These are phyloP conservation scores for Netelia virgata DNA, from an alignment of 2,888 invertebrate species.

Conservation along the genomic window DNA sequence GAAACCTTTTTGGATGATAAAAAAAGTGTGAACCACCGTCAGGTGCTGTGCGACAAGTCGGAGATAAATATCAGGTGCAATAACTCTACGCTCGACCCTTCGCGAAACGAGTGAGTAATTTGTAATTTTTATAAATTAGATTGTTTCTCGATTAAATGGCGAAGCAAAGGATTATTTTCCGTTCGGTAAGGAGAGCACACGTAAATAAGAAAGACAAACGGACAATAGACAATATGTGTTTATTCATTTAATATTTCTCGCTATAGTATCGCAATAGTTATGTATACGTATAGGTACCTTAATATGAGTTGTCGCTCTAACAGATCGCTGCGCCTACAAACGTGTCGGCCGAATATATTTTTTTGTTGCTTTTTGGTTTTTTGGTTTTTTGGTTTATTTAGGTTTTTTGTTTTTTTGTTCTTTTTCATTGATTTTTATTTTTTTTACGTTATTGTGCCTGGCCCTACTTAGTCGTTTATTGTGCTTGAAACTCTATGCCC, in stretches of 20 bases:
- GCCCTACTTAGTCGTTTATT: conserved; percentile 84
- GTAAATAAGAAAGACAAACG: conserved; percentile 71
- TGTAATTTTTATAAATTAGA: too few species aligned
- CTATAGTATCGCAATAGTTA: conserved; percentile 75
- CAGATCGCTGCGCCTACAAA: conserved; percentile 83
- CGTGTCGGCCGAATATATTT: conserved; percentile 82
- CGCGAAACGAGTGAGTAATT: too few species aligned
- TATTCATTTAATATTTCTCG: conserved; percentile 83
- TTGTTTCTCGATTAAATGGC: too few species aligned
- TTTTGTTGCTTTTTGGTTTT: background rate
- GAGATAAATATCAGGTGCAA: too few species aligned
- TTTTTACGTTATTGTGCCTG: conserved; percentile 82
- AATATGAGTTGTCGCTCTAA: conserved; percentile 83
- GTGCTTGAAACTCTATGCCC: conserved; percentile 81
- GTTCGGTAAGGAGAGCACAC: conserved; percentile 26
- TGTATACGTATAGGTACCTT: conserved; percentile 78
- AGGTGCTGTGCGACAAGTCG: too few species aligned
- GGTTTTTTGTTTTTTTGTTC: background rate
- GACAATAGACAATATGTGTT: conserved; percentile 85
- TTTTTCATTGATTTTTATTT: conserved; percentile 12
- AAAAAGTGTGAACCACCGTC: too few species aligned
- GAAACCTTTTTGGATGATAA: too few species aligned
- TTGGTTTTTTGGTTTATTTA: conserved; percentile 14
- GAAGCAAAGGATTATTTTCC: too few species aligned
- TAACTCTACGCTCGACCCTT: too few species aligned